Base-by-base conservation (phyloP, 2,113 vertebrate genomes). In the Malurus elegans region DNA sequence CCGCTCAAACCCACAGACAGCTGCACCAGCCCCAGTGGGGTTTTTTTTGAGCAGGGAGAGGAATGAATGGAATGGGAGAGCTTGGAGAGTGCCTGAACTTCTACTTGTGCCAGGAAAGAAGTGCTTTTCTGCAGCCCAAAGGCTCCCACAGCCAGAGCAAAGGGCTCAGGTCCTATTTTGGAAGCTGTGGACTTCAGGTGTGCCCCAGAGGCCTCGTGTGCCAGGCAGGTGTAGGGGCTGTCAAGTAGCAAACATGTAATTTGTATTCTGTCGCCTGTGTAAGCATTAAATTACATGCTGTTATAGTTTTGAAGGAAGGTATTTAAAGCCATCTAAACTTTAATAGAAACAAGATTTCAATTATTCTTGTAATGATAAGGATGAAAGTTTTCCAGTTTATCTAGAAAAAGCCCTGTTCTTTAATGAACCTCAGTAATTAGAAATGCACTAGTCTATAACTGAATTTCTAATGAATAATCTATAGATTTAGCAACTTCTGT, bases 381-480 rank as follows among this genome's bases (percentile, higher is more conserved):
- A 96, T 94, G 75, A 56, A 89, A 95, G 86, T 97, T 96, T 93
- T 80, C 92, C 86, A 84, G 86, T 88, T 93, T 87, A 90, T 66
- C 86, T 78, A 92, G 88, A 82, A 88, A 95, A 95, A 96, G 29
- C 21, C 57, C 36, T 91, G 64, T 93, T 74, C 19, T 72, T 61
- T 87, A 94, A 93, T 94, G 90, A 96, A 88, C 62, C 64, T 60
- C 38, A 4, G 29, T 95, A 93, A 80, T 97, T 95, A 97, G 91
- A 92, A 92, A 90, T 53, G 44, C 72, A 84, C 65, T 36, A 44
- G 72, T 42, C 47, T 82, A 58, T 86, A 88, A 88, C 62, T 72
- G 91, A 91, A 91, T 81, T 94, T 66, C 85, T 82, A 88, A 92
- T 91, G 93, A 97, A 83, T 95, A 94, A 96, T 96, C 96, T 96